phyloP scores from a whole-genome alignment of 2,888 invertebrate genomes.

The Pocota personata region DNA sequence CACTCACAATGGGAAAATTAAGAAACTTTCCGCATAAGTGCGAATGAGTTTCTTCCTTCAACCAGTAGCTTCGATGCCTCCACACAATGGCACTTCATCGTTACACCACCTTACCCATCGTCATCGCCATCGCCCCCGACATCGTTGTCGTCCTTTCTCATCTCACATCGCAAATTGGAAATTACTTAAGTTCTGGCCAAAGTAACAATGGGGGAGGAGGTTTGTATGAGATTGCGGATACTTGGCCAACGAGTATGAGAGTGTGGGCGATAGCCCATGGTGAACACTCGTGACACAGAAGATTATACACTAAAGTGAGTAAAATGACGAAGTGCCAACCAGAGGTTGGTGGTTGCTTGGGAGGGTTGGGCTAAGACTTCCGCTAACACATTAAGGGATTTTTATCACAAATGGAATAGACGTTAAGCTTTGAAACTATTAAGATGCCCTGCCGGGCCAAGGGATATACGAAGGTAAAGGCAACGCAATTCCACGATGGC shows the following conservation, averaged over 20 bases:
- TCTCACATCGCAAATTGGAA: slow-evolving; percentile 72
- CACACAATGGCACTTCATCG: slow-evolving; percentile 21
- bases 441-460: slow-evolving; percentile 29
- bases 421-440: slow-evolving; percentile 66
- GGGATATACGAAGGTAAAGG: slow-evolving; percentile 32
- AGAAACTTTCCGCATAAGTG: slow-evolving; percentile 73
- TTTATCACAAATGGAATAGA: slow-evolving; percentile 63
- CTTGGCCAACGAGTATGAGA: neutral
- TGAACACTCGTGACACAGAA: neutral
- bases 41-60: slow-evolving; percentile 54
- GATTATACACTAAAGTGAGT: slow-evolving; percentile 60
- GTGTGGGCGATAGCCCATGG: neutral
- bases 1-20: slow-evolving; percentile 69
- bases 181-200: slow-evolving; percentile 69
- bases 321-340: slow-evolving; percentile 55
- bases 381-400: slow-evolving; percentile 67
- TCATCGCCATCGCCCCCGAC: slow-evolving; percentile 35
- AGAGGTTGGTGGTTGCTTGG: neutral
- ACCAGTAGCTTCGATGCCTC: slow-evolving; percentile 11
- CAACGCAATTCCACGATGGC: slow-evolving; percentile 47
- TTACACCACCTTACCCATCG: slow-evolving; percentile 22
- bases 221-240: neutral
- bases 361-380: slow-evolving; percentile 40
- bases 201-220: slow-evolving; percentile 30
- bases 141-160: slow-evolving; percentile 56